Evolutionary conservation across 2,888 invertebrate species (phyloP).

Genomic region (Thymelicus lineola): DNA sequence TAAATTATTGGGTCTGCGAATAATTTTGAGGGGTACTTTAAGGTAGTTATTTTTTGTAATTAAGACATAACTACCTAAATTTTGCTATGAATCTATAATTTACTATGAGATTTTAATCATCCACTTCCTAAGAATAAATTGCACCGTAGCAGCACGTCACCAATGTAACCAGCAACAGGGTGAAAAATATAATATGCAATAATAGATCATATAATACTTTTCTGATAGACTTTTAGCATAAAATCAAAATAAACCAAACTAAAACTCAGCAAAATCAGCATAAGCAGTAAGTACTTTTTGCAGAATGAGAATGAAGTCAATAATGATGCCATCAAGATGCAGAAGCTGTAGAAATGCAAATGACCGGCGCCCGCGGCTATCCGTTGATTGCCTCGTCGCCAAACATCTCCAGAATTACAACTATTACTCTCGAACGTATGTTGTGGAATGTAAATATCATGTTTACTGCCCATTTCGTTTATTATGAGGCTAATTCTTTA

Average conservation of each 20-base stretch:
- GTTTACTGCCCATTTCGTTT: background rate
- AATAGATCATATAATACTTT: no score
- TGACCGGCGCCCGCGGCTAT: constrained; percentile 10
- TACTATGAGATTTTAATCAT: no score
- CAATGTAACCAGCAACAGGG: no score
- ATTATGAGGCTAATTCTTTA: no score
- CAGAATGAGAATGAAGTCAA: background rate
- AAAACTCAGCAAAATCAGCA: background rate
- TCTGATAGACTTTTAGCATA: background rate
- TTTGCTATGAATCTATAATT: no score
- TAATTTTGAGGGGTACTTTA: no score
- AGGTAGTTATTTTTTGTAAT: no score
- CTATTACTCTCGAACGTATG: constrained; percentile 3
- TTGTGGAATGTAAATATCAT: background rate
- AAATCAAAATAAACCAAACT: background rate
- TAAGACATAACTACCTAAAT: no score
- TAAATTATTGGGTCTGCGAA: no score
- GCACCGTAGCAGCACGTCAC: no score
- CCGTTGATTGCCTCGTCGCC: constrained; percentile 22
- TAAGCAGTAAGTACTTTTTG: background rate
- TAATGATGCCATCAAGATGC: constrained; percentile 12
- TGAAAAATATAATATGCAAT: no score
- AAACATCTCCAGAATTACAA: constrained; percentile 21
- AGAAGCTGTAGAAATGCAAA: constrained; percentile 21
- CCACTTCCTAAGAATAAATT: no score